Conservation (phyloP, 2,797 vertebrate species). For the Acipenser transmontanus region DNA sequence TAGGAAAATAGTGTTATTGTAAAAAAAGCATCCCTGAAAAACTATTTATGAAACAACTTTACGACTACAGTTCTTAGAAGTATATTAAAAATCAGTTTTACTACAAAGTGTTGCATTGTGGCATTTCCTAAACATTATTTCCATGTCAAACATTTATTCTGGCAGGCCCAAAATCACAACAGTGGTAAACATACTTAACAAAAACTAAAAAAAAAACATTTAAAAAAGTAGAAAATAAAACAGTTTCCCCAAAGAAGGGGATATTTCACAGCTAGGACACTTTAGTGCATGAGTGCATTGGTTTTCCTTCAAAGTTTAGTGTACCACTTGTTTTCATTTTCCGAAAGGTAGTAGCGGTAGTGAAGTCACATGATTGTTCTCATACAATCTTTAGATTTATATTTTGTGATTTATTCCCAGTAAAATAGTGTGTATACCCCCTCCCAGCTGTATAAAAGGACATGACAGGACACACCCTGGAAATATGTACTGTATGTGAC, state of each 20-base stretch:
- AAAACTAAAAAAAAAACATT: too few species aligned
- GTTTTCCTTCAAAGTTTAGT: conserved; percentile 16
- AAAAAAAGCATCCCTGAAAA: conserved; percentile 11
- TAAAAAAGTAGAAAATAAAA: background rate
- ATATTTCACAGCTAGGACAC: background rate
- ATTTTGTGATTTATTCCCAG: too few species aligned
- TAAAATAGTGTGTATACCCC: too few species aligned
- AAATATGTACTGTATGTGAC: too few species aligned
- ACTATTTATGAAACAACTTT: conserved; percentile 22
- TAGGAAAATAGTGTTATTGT: too few species aligned
- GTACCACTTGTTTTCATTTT: background rate
- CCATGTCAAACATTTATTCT: conserved; percentile 28
- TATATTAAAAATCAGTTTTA: conserved; percentile 9
- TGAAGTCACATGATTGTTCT: too few species aligned
- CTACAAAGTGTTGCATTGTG: conserved; percentile 17
- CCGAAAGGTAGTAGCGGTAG: background rate
- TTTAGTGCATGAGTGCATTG: background rate
- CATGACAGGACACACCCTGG: too few species aligned
- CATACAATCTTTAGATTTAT: too few species aligned
- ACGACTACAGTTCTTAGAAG: conserved; percentile 7
- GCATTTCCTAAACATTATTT: conserved; percentile 22
- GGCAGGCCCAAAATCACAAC: conserved; percentile 28
- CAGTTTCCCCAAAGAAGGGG: background rate
- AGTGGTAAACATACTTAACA: background rate
- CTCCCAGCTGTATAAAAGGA: too few species aligned